Conservation (phyloP, 2,797 vertebrate species). For the Trachurus trachurus region DNA sequence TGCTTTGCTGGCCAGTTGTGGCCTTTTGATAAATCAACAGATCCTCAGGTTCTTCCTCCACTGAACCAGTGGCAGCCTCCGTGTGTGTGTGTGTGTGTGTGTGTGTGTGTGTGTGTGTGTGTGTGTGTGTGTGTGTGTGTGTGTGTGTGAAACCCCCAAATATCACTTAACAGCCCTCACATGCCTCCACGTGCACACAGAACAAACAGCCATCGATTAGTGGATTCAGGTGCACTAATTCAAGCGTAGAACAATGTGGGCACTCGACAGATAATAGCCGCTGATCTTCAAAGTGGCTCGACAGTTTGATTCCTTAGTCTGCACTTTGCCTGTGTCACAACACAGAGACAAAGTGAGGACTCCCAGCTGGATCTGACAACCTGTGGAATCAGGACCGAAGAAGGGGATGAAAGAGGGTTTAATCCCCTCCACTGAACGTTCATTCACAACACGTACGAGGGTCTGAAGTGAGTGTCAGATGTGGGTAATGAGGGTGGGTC, state of each 20-base stretch:
- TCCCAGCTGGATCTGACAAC: slow-evolving; percentile 79
- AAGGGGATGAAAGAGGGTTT: slow-evolving; percentile 82
- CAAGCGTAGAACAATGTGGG: slow-evolving; percentile 79
- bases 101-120: slow-evolving; percentile 16
- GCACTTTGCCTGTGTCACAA: slow-evolving; percentile 75
- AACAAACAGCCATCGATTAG: slow-evolving; percentile 72
- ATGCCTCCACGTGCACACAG: slow-evolving; percentile 55
- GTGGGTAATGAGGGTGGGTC: slow-evolving; percentile 81
- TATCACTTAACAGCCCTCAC: slow-evolving; percentile 71
- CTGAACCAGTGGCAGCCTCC: slow-evolving; percentile 32
- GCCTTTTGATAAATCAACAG: neutral
- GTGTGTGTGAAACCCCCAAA: slow-evolving; percentile 52
- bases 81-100: slow-evolving; percentile 18
- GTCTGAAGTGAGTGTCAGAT: slow-evolving; percentile 74
- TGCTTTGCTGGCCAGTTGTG: neutral
- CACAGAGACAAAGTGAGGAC: slow-evolving; percentile 69
- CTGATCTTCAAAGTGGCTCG: slow-evolving; percentile 74
- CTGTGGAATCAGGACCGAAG: slow-evolving; percentile 74
- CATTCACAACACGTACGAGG: slow-evolving; percentile 64
- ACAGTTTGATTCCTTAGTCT: slow-evolving; percentile 62
- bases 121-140: slow-evolving; percentile 28
- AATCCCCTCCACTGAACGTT: slow-evolving; percentile 72
- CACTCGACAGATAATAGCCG: slow-evolving; percentile 70
- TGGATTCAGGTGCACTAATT: slow-evolving; percentile 81
- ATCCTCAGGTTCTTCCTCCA: too few species aligned